phyloP scores from a whole-genome alignment of 1,140 invertebrate genomes.

The Dendroctonus ponderosae region DNA sequence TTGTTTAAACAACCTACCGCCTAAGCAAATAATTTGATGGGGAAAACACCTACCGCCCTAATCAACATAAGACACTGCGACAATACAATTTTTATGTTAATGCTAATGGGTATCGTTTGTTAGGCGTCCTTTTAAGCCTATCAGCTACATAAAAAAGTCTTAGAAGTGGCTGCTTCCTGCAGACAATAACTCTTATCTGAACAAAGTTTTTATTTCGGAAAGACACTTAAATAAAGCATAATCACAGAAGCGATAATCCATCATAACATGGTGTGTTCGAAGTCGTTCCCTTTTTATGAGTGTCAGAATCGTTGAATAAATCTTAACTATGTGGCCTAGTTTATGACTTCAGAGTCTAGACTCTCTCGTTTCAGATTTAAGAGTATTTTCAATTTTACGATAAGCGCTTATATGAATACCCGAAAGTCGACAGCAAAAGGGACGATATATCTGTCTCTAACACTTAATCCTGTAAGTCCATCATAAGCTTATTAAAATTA shows the following conservation, averaged over 20 bases:
- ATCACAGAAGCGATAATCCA: constrained; percentile 14
- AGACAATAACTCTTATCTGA: not conserved
- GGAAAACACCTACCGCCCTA: no score
- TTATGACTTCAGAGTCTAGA: constrained; percentile 26
- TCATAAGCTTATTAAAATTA: constrained; percentile 8
- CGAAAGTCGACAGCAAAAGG: constrained; percentile 10
- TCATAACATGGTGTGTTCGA: constrained; percentile 10
- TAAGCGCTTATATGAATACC: constrained; percentile 24
- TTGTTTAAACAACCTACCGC: not conserved
- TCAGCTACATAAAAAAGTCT: no score
- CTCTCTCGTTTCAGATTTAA: constrained; percentile 12
- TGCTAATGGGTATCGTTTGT: no score
- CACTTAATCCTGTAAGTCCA: constrained; percentile 15
- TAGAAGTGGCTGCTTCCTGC: no score
- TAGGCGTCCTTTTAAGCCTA: no score
- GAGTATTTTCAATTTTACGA: constrained; percentile 28
- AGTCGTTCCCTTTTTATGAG: constrained; percentile 17
- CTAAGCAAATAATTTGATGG: no score
- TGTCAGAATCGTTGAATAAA: constrained; percentile 23
- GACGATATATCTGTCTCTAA: constrained; percentile 19
- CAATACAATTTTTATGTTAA: no score
- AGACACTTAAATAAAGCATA: constrained; percentile 4
- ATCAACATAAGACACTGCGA: not conserved
- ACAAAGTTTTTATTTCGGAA: not conserved
- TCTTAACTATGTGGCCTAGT: constrained; percentile 19